A percentile compares a stretch with the other conserved stretches of the same genome.
These are phyloP conservation scores for Scartelaos histophorus DNA, from an alignment of 2,113 vertebrate species.

Conservation along the genomic window DNA sequence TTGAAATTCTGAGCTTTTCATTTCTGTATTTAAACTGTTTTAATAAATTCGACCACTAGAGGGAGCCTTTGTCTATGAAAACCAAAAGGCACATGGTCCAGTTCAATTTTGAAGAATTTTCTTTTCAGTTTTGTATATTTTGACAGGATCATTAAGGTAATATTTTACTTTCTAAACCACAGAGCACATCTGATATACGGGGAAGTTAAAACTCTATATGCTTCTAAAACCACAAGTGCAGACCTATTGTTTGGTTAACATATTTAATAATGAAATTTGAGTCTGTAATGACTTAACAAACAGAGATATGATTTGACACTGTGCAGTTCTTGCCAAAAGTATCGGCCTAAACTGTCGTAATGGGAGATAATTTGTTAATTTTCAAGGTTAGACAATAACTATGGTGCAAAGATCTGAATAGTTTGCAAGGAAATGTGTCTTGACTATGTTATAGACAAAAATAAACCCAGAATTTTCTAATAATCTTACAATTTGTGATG, in stretches of 20 bases:
- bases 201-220: background rate
- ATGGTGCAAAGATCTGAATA: background rate
- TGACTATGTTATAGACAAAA: background rate
- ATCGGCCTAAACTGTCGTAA: background rate
- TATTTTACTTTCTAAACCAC: background rate
- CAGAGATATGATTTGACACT: background rate
- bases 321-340: background rate
- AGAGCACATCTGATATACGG: background rate
- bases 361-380: background rate
- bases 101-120: background rate
- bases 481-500: too few species aligned
- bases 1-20: background rate
- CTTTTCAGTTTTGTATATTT: background rate
- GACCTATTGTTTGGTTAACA: conserved; percentile 11
- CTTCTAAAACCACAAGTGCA: conserved; percentile 3
- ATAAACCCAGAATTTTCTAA: too few species aligned
- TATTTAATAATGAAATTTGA: conserved; percentile 11
- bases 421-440: too few species aligned
- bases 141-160: background rate
- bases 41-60: conserved; percentile 43
- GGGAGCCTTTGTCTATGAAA: conserved; percentile 48
- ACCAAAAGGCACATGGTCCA: background rate
- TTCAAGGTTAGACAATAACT: background rate
- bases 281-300: background rate
- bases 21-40: background rate